Base-by-base conservation (phyloP, 2,113 vertebrate genomes). In the Strix aluco region DNA sequence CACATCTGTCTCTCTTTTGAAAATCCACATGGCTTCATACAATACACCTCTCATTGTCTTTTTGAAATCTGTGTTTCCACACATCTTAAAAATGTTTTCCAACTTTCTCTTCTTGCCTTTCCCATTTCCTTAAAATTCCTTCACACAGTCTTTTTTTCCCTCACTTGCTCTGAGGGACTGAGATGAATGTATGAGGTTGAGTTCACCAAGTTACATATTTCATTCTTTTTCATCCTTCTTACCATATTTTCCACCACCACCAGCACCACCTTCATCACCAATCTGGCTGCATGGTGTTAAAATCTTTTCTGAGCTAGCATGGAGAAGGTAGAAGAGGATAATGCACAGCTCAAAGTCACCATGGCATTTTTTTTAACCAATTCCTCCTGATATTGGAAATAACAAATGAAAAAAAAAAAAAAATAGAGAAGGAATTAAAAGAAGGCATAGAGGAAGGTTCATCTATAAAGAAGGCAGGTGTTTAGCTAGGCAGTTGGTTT, bases 91-190 rank as follows among this genome's bases (percentile, higher is more conserved):
- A 62, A 36, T 23, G 3, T 52, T 40, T 87, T 85, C 23, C 8
- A 46, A n/a, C 15, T 62, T 82, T 63, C 3, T 30, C 5, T 85
- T 71, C 22, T 22, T 42, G 26, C 10, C 2, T 36, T 81, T 83
- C 7, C 8, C 4, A 17, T 49, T 86, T 79, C 34, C 27, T 49
- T 59, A 52, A 79, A 52, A 69, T 3, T 2, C 2, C 5, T 78
- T 73, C 26, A 51, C 4, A n/a, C 2, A 23, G 9, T 9, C 3
- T 5, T 19, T 22, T 16, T 46, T 55, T 1, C 5, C 4, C 15
- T 51, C 13, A 12, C 8, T 23, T 59, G 3, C 32, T 63, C 14
- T 42, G 13, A 70, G 23, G 4, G 6, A 40, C 8, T 46, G 44
- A 67, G 22, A 81, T 2, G 30, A 72, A 47, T 46, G 44, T 46